phyloP scores from a whole-genome alignment of 2,888 invertebrate genomes.

The Vanessa cardui region DNA sequence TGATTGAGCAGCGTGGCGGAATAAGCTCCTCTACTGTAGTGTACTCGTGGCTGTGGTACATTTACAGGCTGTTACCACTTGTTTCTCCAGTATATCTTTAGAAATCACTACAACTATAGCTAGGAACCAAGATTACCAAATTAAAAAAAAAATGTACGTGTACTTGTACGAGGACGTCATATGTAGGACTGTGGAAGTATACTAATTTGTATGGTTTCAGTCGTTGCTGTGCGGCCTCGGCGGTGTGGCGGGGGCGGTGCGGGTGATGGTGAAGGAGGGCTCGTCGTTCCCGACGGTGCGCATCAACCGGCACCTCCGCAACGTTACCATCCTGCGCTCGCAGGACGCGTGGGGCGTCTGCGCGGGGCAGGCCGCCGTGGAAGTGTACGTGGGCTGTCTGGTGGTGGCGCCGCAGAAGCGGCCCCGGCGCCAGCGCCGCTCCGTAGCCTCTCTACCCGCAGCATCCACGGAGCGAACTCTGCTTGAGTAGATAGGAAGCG shows the following conservation, averaged over 20 bases:
- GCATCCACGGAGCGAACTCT: background rate
- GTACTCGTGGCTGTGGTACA: too few relatives aligned
- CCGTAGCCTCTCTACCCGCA: background rate
- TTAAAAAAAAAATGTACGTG: too few relatives aligned
- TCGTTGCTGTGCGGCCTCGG: conserved; percentile 23
- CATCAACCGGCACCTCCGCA: conserved; percentile 29
- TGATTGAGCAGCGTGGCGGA: too few relatives aligned
- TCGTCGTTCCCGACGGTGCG: conserved; percentile 28
- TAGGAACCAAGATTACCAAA: too few relatives aligned
- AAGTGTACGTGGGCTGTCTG: conserved; percentile 21
- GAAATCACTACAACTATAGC: too few relatives aligned
- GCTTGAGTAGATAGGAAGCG: too few relatives aligned
- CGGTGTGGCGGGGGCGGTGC: conserved; percentile 29
- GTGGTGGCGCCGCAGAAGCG: background rate
- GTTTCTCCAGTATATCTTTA: too few relatives aligned
- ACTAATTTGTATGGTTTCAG: conserved; percentile 1
- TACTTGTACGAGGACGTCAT: too few relatives aligned
- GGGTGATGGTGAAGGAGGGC: conserved; percentile 32
- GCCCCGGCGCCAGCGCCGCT: background rate
- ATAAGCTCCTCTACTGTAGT: too few relatives aligned
- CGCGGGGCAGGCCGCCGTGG: conserved; percentile 25
- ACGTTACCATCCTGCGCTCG: conserved; percentile 26
- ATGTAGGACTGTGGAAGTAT: too few relatives aligned
- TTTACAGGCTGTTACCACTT: too few relatives aligned
- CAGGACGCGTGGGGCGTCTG: conserved; percentile 26